A percentile compares a stretch with the other conserved stretches of the same genome.
Conservation (phyloP, 1,140 invertebrate species). For the Macrobrachium nipponense region DNA sequence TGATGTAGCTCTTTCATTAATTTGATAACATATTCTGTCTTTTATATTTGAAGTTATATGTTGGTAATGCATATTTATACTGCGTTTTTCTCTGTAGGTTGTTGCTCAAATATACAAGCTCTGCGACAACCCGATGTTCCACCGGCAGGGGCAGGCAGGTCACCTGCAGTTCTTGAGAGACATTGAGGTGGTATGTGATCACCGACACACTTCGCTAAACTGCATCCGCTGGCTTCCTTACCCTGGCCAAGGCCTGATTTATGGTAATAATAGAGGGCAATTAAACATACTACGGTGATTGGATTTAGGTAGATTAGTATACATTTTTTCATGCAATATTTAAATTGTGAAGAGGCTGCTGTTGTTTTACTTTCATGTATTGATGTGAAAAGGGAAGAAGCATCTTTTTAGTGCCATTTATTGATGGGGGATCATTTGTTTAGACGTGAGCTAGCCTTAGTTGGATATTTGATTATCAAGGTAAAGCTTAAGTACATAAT, state of each 20-base stretch:
- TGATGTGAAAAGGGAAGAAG: too few relatives aligned
- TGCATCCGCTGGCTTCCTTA: slow-evolving; percentile 86
- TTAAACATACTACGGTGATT: slow-evolving; percentile 76
- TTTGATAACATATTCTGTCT: not conserved
- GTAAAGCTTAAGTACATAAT: too few relatives aligned
- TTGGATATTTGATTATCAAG: too few relatives aligned
- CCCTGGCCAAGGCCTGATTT: slow-evolving; percentile 85
- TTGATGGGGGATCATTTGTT: too few relatives aligned
- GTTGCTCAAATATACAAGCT: slow-evolving; percentile 76
- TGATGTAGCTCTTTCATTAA: too few relatives aligned
- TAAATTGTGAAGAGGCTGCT: not conserved
- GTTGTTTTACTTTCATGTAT: not conserved
- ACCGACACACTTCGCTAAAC: slow-evolving; percentile 75
- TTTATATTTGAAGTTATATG: not conserved
- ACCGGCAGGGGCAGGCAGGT: slow-evolving; percentile 19
- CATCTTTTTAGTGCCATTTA: too few relatives aligned
- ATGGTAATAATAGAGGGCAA: slow-evolving; percentile 86
- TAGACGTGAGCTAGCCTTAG: too few relatives aligned
- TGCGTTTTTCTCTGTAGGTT: slow-evolving; percentile 69
- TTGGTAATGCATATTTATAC: not conserved
- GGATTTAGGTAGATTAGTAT: not conserved
- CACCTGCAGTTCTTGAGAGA: slow-evolving; percentile 28
- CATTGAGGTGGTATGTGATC: slow-evolving; percentile 64
- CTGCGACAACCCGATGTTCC: slow-evolving; percentile 49
- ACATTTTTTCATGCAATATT: not conserved